Base-by-base conservation (phyloP, 2,113 vertebrate species). In the Silurus asotus region DNA sequence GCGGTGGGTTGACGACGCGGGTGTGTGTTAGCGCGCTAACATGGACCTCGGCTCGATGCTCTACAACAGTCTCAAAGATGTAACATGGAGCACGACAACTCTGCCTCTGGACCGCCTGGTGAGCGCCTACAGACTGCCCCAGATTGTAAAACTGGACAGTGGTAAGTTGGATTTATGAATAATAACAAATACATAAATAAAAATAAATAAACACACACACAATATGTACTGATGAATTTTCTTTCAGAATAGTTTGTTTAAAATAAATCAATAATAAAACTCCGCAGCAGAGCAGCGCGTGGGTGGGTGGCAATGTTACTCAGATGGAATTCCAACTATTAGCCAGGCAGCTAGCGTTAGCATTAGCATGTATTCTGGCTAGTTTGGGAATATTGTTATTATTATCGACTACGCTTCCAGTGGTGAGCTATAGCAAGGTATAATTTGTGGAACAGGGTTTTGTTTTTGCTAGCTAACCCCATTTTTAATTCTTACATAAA, bases 71-170 rank as follows among this genome's bases (percentile, higher is more conserved):
- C 94, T 99, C 88, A 97, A 97, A 95, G 97, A 98, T 91, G 95
- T 98, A 84, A 96, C 96, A 91, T 99, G 98, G 98, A 99, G 97
- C 92, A 92, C 95, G 77, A 96, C 95, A 90, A 94, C 97, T 77
- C 89, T 97, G 58, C 96, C 97, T 0, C 90, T 99, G 90, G 97
- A 99, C 93, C 95, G 96, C 89, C 95, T 99, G 53, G 96, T 99
- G 93, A 96, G 96, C 91, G 93, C 96, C 25, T 97, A 98, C 89
- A 96, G 96, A 79, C 92, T 99, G 90, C 98, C 98, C 9, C 98
- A 99, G 91, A 96, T 99, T 89, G 97, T 94, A 90, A 95, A 94
- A 90, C 94, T 97, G 93, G 96, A 97, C 86, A 94, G 92, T 90
- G 97, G 97, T 96, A 87, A 95, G 96, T 91, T 85, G 56, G 61